phyloP scores from a whole-genome alignment of 92 coral and sea anemone species.

The Parazoanthus atlanticus region DNA sequence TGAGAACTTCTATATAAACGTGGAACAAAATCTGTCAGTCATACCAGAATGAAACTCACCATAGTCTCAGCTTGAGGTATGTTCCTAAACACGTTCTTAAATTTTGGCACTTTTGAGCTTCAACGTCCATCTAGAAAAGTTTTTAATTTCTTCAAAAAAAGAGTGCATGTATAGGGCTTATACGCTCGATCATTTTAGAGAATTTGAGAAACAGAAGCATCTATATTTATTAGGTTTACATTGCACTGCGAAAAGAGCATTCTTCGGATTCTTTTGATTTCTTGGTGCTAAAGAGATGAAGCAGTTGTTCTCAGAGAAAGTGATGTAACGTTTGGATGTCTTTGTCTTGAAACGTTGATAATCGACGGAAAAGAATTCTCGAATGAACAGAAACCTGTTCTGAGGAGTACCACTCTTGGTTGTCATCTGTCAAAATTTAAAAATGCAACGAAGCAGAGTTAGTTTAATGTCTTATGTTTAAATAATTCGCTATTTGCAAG shows the following conservation, averaged over 20 bases:
- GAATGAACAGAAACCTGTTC: not conserved
- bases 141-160: too few relatives aligned
- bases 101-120: too few relatives aligned
- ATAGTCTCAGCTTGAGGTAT: too few relatives aligned
- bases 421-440: too few relatives aligned
- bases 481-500: too few relatives aligned
- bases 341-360: not conserved
- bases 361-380: not conserved
- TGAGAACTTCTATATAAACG: too few relatives aligned
- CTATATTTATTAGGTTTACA: not conserved
- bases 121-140: too few relatives aligned
- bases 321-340: not conserved
- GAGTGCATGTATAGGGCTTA: not conserved
- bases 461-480: too few relatives aligned
- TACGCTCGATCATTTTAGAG: not conserved
- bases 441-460: too few relatives aligned
- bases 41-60: too few relatives aligned
- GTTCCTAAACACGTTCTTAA: too few relatives aligned
- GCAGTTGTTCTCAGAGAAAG: not conserved
- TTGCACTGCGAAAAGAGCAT: not conserved
- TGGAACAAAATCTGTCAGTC: too few relatives aligned
- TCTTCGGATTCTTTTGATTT: not conserved
- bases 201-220: not conserved
- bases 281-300: not conserved
- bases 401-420: not conserved